Conservation (phyloP, 2,888 invertebrate genomes). For the Piscicola geometra region DNA sequence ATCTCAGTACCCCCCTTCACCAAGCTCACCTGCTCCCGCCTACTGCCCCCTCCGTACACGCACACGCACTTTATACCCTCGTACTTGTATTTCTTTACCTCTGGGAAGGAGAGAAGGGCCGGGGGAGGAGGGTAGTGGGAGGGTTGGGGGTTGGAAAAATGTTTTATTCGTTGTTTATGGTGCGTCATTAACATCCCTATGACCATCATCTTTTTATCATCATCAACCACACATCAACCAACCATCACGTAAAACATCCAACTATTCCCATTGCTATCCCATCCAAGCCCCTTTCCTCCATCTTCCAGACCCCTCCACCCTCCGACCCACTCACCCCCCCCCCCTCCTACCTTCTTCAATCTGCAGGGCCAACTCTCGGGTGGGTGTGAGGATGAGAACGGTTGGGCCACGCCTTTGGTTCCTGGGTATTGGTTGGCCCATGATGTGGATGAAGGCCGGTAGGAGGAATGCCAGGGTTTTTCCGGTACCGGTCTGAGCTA, state of each 20-base stretch:
- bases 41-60: conserved; percentile 82
- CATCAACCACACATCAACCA: no score
- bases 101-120: conserved; percentile 51
- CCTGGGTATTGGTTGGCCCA: conserved; percentile 70
- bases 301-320: conserved; percentile 47
- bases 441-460: conserved; percentile 88
- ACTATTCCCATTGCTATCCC: no score
- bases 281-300: no score
- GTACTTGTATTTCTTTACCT: conserved; percentile 82
- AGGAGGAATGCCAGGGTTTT: conserved; percentile 90
- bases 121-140: no score
- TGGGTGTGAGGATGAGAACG: conserved; percentile 83
- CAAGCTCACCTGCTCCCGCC: conserved; percentile 71
- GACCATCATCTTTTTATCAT: no score
- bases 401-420: conserved; percentile 74
- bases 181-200: no score
- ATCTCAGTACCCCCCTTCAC: conserved; percentile 81
- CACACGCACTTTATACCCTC: conserved; percentile 77
- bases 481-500: conserved; percentile 70
- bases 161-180: no score
- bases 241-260: no score
- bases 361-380: conserved; percentile 84
- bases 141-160: no score
- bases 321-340: conserved; percentile 56
- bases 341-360: conserved; percentile 65